phyloP scores from a whole-genome alignment of 2,797 vertebrate genomes.

The Hipposideros larvatus region DNA sequence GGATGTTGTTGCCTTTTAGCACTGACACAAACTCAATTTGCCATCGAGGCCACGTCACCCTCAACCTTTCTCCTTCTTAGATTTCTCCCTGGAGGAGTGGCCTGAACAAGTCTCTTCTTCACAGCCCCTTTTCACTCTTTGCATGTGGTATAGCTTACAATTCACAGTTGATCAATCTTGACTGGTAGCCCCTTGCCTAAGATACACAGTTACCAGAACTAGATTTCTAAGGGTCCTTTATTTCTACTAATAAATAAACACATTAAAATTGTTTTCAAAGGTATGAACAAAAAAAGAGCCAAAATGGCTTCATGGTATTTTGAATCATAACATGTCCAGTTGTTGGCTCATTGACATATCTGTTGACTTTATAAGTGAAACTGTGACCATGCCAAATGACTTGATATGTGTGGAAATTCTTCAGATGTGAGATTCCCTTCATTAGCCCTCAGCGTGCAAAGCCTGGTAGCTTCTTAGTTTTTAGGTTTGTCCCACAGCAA shows the following conservation, averaged over 20 bases:
- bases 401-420: neutral
- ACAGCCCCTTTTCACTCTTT: neutral
- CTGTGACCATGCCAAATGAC: neutral
- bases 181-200: neutral
- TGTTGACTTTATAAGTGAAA: conserved; percentile 31
- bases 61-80: neutral
- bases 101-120: neutral
- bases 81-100: neutral
- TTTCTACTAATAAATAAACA: neutral
- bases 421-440: neutral
- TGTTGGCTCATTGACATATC: neutral
- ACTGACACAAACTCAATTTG: neutral
- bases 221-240: neutral
- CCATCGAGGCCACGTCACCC: neutral
- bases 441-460: neutral
- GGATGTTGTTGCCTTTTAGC: neutral
- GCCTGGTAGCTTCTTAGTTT: neutral
- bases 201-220: neutral
- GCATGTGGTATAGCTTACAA: neutral
- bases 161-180: neutral
- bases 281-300: conserved; percentile 14
- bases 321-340: neutral
- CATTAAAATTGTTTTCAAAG: conserved; percentile 5
- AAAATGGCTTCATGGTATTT: conserved; percentile 19
- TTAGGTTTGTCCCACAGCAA: neutral